Conservation (phyloP, 2,888 invertebrate species). For the Calliphora vomitoria region DNA sequence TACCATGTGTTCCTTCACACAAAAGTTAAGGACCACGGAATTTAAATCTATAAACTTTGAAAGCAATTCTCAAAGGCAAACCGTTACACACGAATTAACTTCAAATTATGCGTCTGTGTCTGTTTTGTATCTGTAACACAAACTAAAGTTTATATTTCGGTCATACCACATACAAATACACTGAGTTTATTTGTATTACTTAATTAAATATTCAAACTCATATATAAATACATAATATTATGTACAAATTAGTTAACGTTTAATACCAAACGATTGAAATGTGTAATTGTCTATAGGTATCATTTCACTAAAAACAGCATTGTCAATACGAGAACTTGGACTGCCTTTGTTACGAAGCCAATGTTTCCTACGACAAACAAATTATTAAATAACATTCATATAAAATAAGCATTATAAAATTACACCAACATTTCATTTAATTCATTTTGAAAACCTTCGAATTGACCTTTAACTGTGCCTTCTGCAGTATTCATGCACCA, state of each 20-base stretch:
- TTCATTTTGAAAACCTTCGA: slow-evolving; percentile 86
- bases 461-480: slow-evolving; percentile 87
- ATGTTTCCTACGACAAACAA: slow-evolving; percentile 54
- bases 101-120: too few species aligned
- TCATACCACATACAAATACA: too few species aligned
- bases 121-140: too few species aligned
- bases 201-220: too few species aligned
- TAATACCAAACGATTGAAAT: slow-evolving; percentile 86
- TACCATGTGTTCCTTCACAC: too few species aligned
- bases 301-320: slow-evolving; percentile 89
- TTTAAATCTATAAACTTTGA: too few species aligned
- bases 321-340: slow-evolving; percentile 89
- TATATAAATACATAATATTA: too few species aligned
- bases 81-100: too few species aligned
- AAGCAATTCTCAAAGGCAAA: too few species aligned
- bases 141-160: too few species aligned
- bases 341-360: slow-evolving; percentile 78
- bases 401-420: neutral
- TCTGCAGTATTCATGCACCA: slow-evolving; percentile 89
- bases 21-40: too few species aligned
- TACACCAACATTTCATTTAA: slow-evolving; percentile 86
- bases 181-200: too few species aligned
- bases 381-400: neutral
- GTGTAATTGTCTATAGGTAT: slow-evolving; percentile 86
- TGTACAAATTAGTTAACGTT: slow-evolving; percentile 75